Evolutionary conservation across 2,797 vertebrate species (phyloP).

Genomic region (Bradypodion ventrale): DNA sequence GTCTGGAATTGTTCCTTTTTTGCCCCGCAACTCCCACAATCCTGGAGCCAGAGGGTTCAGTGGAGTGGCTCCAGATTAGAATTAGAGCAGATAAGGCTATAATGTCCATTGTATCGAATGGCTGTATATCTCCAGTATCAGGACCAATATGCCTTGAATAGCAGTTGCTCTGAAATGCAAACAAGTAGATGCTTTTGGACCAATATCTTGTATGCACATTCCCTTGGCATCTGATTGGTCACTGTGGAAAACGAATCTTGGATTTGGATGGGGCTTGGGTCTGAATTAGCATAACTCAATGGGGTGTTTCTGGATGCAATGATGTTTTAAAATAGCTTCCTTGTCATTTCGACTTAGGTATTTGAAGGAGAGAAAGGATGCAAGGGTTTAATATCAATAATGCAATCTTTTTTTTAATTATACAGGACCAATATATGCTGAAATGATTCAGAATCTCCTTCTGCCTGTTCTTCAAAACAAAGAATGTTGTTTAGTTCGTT

Average conservation of each 20-base stretch:
- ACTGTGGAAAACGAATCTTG: background rate
- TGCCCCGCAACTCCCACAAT: too few species aligned
- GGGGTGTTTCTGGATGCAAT: too few species aligned
- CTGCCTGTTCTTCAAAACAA: constrained; percentile 94
- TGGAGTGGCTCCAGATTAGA: too few species aligned
- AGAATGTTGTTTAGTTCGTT: constrained; percentile 96
- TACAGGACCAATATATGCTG: constrained; percentile 94
- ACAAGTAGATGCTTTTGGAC: too few species aligned
- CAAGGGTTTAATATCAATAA: background rate
- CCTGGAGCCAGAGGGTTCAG: too few species aligned
- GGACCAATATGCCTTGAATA: background rate
- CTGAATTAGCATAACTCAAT: background rate
- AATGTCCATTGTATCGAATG: background rate
- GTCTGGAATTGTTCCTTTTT: too few species aligned
- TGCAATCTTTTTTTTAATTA: constrained; percentile 32
- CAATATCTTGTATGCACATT: background rate
- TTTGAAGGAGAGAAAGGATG: background rate
- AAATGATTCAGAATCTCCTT: constrained; percentile 99
- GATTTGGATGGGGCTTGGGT: background rate
- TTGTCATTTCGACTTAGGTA: background rate
- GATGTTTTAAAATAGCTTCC: background rate
- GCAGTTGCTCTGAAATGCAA: background rate
- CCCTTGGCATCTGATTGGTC: background rate
- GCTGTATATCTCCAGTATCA: background rate
- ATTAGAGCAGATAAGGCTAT: too few species aligned